Evolutionary conservation across 2,888 invertebrate species (phyloP).

Genomic region (Drosophila multiciliata): DNA sequence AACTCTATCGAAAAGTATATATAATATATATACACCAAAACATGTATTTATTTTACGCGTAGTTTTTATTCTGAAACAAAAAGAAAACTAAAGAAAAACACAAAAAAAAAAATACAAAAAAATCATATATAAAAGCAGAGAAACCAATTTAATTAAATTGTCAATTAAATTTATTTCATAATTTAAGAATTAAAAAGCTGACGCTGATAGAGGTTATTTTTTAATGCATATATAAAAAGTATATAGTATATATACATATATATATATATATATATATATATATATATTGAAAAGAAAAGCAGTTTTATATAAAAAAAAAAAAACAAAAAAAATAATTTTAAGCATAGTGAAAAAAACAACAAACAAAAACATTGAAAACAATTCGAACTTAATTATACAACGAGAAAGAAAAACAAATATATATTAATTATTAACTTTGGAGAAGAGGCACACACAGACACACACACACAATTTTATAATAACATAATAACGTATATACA

Average conservation of each 20-base stretch:
- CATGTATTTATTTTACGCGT: conserved; percentile 78
- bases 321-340: conserved; percentile 24
- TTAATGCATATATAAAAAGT: conserved; percentile 70
- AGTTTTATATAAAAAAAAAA: conserved; percentile 77
- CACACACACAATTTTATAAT: conserved; percentile 52
- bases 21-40: conserved; percentile 61
- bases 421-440: conserved; percentile 61
- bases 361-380: conserved; percentile 77
- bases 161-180: conserved; percentile 79
- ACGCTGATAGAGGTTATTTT: conserved; percentile 76
- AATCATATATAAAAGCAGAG: conserved; percentile 34
- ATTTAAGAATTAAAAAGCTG: conserved; percentile 70
- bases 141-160: conserved; percentile 77
- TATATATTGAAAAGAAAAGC: conserved; percentile 59
- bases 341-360: conserved; percentile 62
- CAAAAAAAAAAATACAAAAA: conserved; percentile 25
- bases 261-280: conserved; percentile 53
- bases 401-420: conserved; percentile 65
- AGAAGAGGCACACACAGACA: conserved; percentile 43
- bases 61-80: conserved; percentile 72
- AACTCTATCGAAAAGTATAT: conserved; percentile 64
- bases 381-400: conserved; percentile 84
- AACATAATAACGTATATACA: conserved; percentile 50
- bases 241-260: conserved; percentile 56
- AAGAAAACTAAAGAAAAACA: conserved; percentile 10